phyloP scores from a whole-genome alignment of 2,113 vertebrate genomes.

The Grus americana region DNA sequence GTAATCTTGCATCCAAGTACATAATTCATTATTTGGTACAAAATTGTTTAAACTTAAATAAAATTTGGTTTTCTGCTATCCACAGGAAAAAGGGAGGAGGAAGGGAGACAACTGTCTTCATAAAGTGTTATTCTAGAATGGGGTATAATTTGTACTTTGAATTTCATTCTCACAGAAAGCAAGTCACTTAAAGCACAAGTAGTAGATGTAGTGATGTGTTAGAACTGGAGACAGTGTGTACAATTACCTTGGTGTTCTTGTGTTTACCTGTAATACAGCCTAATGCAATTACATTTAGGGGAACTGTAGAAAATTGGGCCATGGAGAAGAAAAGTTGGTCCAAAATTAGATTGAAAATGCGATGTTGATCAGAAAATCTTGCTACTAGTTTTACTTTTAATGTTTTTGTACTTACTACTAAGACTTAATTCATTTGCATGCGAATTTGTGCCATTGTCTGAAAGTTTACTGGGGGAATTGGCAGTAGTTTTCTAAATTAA shows the following conservation, averaged over 20 bases:
- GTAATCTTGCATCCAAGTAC: background rate
- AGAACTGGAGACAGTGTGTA: background rate
- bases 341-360: background rate
- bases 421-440: background rate
- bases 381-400: background rate
- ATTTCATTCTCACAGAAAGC: background rate
- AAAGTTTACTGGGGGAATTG: background rate
- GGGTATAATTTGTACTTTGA: background rate
- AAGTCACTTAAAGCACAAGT: background rate
- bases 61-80: background rate
- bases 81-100: background rate
- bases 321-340: background rate
- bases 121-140: background rate
- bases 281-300: background rate
- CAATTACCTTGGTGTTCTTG: background rate
- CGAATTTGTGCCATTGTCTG: background rate
- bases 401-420: background rate
- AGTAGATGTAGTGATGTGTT: background rate
- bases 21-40: background rate
- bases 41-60: background rate
- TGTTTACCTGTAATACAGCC: background rate
- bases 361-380: background rate
- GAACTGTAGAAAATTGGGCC: background rate
- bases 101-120: background rate
- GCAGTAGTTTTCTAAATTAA: background rate